Evolutionary conservation across 2,797 vertebrate genomes (phyloP).

Genomic region (Sebastes vulpes): DNA sequence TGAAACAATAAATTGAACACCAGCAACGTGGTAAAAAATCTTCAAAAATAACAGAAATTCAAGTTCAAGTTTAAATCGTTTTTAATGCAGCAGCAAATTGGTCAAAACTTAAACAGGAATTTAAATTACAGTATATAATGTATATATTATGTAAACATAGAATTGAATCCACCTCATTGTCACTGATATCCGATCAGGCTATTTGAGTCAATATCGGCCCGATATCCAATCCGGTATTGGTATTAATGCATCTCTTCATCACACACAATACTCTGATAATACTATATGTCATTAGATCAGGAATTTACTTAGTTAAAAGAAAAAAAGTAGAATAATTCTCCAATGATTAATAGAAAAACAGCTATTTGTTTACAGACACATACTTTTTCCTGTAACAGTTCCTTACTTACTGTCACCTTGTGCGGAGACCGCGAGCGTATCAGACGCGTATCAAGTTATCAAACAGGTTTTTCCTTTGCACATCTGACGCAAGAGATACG

Average conservation of each 20-base stretch:
- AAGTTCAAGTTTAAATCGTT: too few relatives aligned
- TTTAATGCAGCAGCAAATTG: too few relatives aligned
- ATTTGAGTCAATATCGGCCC: too few relatives aligned
- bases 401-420: background rate
- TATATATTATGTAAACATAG: too few relatives aligned
- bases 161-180: too few relatives aligned
- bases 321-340: background rate
- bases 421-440: accelerated
- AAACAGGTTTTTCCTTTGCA: background rate
- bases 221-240: too few relatives aligned
- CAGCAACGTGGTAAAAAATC: too few relatives aligned
- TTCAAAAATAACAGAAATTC: too few relatives aligned
- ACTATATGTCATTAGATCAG: background rate
- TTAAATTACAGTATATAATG: too few relatives aligned
- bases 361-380: background rate
- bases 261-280: background rate
- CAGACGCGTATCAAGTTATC: background rate
- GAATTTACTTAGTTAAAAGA: background rate
- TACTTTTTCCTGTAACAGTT: background rate
- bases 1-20: too few relatives aligned
- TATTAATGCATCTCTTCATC: background rate
- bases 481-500: background rate
- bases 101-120: too few relatives aligned
- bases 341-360: background rate
- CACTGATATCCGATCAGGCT: too few relatives aligned